Evolutionary conservation across 2,797 vertebrate genomes (phyloP), one percentile per base, ranked within the genome.

Genomic region (Premnoplex brunnescens): DNA sequence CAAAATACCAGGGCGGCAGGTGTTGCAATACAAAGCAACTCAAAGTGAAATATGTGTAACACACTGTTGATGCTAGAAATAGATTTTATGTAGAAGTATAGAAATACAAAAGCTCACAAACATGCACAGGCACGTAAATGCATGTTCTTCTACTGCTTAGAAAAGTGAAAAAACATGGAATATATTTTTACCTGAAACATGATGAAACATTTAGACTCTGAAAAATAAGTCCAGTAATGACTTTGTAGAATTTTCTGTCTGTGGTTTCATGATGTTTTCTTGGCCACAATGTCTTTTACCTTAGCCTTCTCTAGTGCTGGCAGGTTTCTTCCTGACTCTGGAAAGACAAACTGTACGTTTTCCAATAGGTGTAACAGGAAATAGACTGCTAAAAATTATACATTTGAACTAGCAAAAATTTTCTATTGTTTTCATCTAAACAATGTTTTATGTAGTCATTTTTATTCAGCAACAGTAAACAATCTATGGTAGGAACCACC

Each of bases 391-490:
- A 16, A 74, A 89, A 60, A 69, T 58, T 37, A 41, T 74, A 3
- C 32, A n/a, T 16, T 15, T 59, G 39, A 83, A 26, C 21, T 19
- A 51, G 32, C 8, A 62, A 26, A 41, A 32, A 12, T 1, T 23
- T 84, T 63, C 56, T 34, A 30, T 10, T 14, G 2, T 32, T 36
- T 66, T 83, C 12, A 41, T 28, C 32, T 49, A 49, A 90, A 34
- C 3, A 30, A 24, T 14, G 6, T 6, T 28, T 58, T 58, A 23
- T 9, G 18, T 1, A 22, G 17, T 12, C 0, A 24, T 56, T 73
- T 82, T 77, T 26, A 63, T 59, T 59, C 79, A 77, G 48, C 44
- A 83, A 7, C 16, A 74, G 49, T 44, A 63, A 79, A 48, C 7
- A 39, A n/a, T 6, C 43, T 59, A 30, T n/a, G 36, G 15, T 19